These are phyloP conservation scores for Macaria liturata DNA, from an alignment of 2,888 invertebrate genomes.

Conservation along the genomic window DNA sequence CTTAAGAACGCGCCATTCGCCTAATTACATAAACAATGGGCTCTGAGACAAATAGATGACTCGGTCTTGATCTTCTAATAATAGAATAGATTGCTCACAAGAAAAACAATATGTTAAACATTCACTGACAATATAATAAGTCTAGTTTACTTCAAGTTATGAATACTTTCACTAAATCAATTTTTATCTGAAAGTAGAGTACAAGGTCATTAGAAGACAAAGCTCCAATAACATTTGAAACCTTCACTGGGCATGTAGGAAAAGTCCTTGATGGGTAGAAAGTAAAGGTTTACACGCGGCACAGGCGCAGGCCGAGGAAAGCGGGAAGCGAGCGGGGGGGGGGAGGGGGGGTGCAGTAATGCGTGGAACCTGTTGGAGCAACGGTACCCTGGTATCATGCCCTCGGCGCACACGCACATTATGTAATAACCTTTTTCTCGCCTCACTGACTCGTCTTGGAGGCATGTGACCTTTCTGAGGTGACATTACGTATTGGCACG, in stretches of 20 bases:
- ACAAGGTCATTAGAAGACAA: conserved; percentile 3
- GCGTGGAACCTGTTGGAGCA: conserved; percentile 75
- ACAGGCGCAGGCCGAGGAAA: conserved; percentile 31
- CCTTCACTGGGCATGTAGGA: conserved; percentile 46
- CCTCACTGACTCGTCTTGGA: conserved; percentile 50
- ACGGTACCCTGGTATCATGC: conserved; percentile 72
- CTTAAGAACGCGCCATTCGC: conserved; percentile 30
- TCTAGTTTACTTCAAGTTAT: no score
- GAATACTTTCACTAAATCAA: no score
- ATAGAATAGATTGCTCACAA: background rate
- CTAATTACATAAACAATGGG: conserved; percentile 39
- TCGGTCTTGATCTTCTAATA: background rate
- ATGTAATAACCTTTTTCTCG: conserved; percentile 78
- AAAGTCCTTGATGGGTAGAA: conserved; percentile 79
- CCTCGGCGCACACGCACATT: conserved; percentile 73
- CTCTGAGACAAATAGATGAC: conserved; percentile 2
- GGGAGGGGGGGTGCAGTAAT: conserved; percentile 44
- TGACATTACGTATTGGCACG: conserved; percentile 21
- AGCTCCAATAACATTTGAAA: conserved; percentile 3
- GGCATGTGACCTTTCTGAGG: conserved; percentile 21
- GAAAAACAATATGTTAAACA: no score
- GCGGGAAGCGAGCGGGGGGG: conserved; percentile 32
- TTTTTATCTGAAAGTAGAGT: background rate
- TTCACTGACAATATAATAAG: no score
- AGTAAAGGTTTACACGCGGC: conserved; percentile 73